phyloP scores from a whole-genome alignment of 2,797 vertebrate species.

The Dermochelys coriacea region DNA sequence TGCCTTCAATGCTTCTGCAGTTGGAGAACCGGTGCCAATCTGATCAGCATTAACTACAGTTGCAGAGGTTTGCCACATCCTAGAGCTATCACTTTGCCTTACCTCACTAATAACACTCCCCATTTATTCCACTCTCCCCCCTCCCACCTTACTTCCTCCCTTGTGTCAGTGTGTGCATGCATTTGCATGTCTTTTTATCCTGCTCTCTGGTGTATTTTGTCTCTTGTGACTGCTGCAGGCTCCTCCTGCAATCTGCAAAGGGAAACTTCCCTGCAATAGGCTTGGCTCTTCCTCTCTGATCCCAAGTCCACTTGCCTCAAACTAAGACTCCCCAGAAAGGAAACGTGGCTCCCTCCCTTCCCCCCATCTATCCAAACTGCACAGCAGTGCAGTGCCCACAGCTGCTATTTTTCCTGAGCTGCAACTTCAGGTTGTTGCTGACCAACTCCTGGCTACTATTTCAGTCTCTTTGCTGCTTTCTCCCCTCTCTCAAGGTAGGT shows the following conservation, averaged over 20 bases:
- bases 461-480: neutral
- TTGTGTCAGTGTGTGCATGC: neutral
- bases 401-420: neutral
- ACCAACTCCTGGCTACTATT: neutral
- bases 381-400: neutral
- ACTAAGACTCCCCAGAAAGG: neutral
- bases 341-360: neutral
- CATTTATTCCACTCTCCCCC: neutral
- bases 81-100: neutral
- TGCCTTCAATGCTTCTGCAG: neutral
- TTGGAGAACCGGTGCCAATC: neutral
- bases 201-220: neutral
- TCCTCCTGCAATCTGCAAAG: neutral
- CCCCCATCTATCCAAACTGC: neutral
- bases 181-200: neutral
- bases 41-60: neutral
- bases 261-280: conserved; percentile 21
- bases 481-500: conserved; percentile 14
- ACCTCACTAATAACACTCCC: neutral
- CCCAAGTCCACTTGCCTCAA: neutral
- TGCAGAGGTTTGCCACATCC: neutral
- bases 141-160: neutral
- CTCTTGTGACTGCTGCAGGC: neutral
- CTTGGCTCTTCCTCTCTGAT: neutral
- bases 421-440: conserved; percentile 3